A percentile compares a stretch with the other conserved stretches of the same genome.
Evolutionary conservation across 2,797 vertebrate species (phyloP).

Genomic region (Mallotus villosus): DNA sequence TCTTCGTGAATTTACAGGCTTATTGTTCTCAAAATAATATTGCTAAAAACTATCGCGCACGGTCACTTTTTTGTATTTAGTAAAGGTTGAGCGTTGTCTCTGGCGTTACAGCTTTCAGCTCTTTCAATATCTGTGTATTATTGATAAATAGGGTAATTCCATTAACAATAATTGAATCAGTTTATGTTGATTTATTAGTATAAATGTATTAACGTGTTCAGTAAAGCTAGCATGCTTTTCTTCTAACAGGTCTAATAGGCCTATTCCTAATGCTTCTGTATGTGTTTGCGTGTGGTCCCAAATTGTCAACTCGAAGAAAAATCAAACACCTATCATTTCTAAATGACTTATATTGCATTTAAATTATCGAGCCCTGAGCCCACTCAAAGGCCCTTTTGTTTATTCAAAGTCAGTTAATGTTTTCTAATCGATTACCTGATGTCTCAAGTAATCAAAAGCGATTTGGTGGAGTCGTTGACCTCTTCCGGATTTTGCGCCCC

Average conservation of each 20-base stretch:
- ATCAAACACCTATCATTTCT: slow-evolving; percentile 34
- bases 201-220: too few species aligned
- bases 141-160: slow-evolving; percentile 6
- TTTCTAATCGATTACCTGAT: slow-evolving; percentile 78
- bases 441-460: slow-evolving; percentile 73
- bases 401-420: slow-evolving; percentile 71
- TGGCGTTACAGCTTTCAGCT: background rate
- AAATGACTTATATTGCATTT: slow-evolving; percentile 29
- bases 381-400: slow-evolving; percentile 53
- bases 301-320: slow-evolving; percentile 8
- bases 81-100: slow-evolving; percentile 4
- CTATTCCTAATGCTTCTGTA: background rate
- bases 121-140: background rate
- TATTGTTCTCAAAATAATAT: slow-evolving; percentile 1
- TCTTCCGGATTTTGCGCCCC: slow-evolving; percentile 63
- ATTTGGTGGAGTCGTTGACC: slow-evolving; percentile 75
- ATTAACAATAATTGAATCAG: background rate
- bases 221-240: too few species aligned
- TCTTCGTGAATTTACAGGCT: background rate
- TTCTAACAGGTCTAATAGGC: background rate
- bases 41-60: background rate
- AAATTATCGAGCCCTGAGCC: slow-evolving; percentile 28
- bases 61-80: background rate
- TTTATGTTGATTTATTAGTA: background rate
- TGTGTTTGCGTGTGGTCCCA: slow-evolving; percentile 1